A percentile compares a stretch with the other conserved stretches of the same genome.
phyloP scores from a whole-genome alignment of 92 coral and sea anemone genomes.

The Pocillopora meandrina region DNA sequence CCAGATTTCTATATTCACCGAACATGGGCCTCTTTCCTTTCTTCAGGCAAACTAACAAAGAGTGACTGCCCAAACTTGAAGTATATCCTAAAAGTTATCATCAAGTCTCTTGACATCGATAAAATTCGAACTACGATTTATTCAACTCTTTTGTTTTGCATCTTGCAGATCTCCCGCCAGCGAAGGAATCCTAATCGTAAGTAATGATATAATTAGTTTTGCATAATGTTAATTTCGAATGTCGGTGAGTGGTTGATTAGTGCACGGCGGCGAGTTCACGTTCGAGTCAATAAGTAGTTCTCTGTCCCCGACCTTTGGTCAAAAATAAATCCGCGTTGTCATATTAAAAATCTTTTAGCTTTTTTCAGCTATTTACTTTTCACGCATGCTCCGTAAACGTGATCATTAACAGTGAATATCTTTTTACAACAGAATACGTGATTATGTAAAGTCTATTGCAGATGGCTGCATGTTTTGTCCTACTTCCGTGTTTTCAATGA shows the following conservation, averaged over 20 bases:
- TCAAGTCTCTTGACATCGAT: neutral
- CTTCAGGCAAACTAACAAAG: neutral
- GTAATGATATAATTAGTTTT: neutral
- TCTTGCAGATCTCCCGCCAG: neutral
- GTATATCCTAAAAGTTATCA: neutral
- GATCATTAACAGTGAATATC: too few relatives aligned
- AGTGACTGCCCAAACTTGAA: neutral
- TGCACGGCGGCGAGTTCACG: neutral
- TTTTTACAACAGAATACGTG: too few relatives aligned
- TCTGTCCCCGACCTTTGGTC: neutral
- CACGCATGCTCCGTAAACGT: too few relatives aligned
- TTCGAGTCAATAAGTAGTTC: neutral
- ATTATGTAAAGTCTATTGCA: too few relatives aligned
- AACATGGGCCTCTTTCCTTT: neutral
- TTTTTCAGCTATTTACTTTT: neutral
- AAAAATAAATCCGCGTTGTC: neutral
- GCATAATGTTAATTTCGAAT: neutral
- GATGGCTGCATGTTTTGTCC: too few relatives aligned
- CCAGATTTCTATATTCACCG: neutral
- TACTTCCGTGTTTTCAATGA: too few relatives aligned
- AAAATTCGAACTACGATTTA: neutral
- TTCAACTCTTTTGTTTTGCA: neutral
- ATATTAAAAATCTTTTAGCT: neutral
- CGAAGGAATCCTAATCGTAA: conserved; percentile 1
- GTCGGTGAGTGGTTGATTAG: neutral